Evolutionary conservation across 2,113 vertebrate genomes (phyloP), one percentile per base, ranked within the genome.

Genomic region (Heterochromis multidens): DNA sequence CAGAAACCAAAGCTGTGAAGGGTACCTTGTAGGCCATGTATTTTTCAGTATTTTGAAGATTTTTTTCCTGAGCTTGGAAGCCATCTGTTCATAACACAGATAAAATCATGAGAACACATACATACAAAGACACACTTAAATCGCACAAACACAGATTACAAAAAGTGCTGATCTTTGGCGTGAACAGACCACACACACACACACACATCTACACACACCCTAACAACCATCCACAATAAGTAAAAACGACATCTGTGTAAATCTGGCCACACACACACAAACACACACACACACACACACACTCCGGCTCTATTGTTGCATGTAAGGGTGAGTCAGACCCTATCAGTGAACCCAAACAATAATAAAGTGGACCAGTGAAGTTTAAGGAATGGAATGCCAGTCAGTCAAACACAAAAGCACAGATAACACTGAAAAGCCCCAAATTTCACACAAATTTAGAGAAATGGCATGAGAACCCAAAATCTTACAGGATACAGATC

Each of bases 291-390:
- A 86, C 65, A 70, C 70, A 52, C 52, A 58, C 29, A 67, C 59
- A 31, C 25, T 67, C 11, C 1, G 1, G 17, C 63, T 46, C 70
- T 80, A 83, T 91, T 88, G 87, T 91, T 91, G 88, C 33, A 60
- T 77, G 33, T 67, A 72, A 35, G 90, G 86, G 63, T 92, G 89
- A 91, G 72, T 92, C 87, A 92, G 77, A 82, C 81, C 59, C 85
- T 80, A 89, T 93, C 92, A 61, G 61, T 82, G 82, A 92, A 86
- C 54, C 82, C 54, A 91, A 92, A 91, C 91, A 92, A 89, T 89
- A 92, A 93, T 72, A 90, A 60, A 89, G 84, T 86, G 74, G 74
- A 70, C 80, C 81, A 62, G 80, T 85, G 76, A 86, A 84, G 85
- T 91, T 77, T 76, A 56, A 80, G 80, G 70, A 84, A 60, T 76